Conservation (phyloP, 2,888 invertebrate species). For the Sinhomidia bicolor region DNA sequence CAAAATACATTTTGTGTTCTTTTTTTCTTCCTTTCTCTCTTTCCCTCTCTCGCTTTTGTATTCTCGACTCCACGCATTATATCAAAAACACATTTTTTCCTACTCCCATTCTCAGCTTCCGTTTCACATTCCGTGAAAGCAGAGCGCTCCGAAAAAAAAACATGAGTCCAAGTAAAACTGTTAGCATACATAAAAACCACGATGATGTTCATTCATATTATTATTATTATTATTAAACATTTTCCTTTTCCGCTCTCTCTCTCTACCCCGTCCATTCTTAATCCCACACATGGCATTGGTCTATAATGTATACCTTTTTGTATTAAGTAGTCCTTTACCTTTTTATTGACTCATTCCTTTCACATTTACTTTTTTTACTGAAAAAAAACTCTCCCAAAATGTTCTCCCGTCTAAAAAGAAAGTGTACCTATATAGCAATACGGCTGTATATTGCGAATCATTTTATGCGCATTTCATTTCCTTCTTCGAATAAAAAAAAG, state of each 20-base stretch:
- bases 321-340: background rate
- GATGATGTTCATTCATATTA: too few species aligned
- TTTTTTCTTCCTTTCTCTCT: too few species aligned
- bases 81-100: conserved; percentile 1
- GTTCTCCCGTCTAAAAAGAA: too few species aligned
- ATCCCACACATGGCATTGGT: too few species aligned
- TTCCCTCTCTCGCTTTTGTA: background rate
- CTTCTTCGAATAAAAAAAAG: conserved; percentile 20
- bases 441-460: background rate
- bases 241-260: background rate
- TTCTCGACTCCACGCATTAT: background rate
- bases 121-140: conserved; percentile 34
- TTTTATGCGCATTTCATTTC: conserved; percentile 48
- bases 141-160: background rate
- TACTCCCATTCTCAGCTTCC: conserved; percentile 27
- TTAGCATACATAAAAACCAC: background rate
- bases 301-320: too few species aligned
- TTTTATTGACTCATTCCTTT: conserved; percentile 12
- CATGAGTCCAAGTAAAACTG: background rate
- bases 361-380: background rate
- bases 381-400: background rate
- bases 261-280: background rate
- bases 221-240: too few species aligned
- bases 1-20: background rate
- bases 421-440: background rate